Evolutionary conservation across 2,888 invertebrate species (phyloP).

Genomic region (Acanthacorydalis orientalis): DNA sequence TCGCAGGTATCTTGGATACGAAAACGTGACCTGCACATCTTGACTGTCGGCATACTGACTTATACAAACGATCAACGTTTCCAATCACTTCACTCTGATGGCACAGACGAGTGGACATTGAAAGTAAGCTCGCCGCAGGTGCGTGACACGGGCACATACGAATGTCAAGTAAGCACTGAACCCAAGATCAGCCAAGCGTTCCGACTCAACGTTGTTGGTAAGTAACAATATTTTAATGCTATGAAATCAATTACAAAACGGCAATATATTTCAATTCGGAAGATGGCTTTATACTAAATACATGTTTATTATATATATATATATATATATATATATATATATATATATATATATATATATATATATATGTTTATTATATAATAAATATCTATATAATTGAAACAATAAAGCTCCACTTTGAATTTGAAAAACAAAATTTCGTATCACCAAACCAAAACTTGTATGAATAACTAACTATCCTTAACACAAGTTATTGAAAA

Average conservation of each 20-base stretch:
- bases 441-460: no score
- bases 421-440: no score
- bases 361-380: no score
- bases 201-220: conserved; percentile 58
- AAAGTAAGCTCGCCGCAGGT: conserved; percentile 52
- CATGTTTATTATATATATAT: conserved; percentile 5
- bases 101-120: conserved; percentile 55
- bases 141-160: conserved; percentile 51
- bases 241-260: background rate
- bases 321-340: conserved; percentile 5
- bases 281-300: no score
- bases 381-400: no score
- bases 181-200: conserved; percentile 63
- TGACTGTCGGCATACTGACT: conserved; percentile 53
- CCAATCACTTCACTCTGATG: conserved; percentile 50
- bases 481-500: no score
- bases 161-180: conserved; percentile 64
- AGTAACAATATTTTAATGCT: background rate
- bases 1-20: conserved; percentile 72
- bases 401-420: no score
- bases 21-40: conserved; percentile 63
- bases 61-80: conserved; percentile 60
- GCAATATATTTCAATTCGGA: no score
- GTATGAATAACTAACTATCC: no score
- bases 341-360: conserved; percentile 2